Base-by-base conservation (phyloP, 1,140 invertebrate species). In the Dreissena rostriformis region DNA sequence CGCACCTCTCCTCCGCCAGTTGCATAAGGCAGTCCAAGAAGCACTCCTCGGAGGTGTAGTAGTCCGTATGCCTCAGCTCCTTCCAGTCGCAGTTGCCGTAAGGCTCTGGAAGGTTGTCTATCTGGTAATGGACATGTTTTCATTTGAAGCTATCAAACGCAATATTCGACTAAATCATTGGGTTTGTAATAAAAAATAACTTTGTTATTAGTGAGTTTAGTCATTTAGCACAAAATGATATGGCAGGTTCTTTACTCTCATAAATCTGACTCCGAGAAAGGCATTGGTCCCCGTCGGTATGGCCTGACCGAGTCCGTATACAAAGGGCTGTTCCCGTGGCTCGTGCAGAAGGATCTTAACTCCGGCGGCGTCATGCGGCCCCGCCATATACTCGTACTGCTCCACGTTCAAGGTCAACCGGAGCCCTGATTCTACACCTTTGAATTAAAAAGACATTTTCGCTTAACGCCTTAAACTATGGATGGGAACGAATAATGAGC, bases 301-400 rank as follows among this genome's bases (percentile, higher is more conserved):
- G 51, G 91, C 88, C 5, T 89, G 76, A 0, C 92, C 92, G 11
- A 92, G 80, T 49, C 92, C 91, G 17, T 84, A 81, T 7, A 93
- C 89, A 12, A 87, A 84, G 1, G 91, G 90, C 52, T 89, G 79
- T 70, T 93, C 90, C 66, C 86, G 75, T 10, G 85, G 29, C n/a
- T 88, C 87, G 78, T 91, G 89, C 12, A 92, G 70, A 14, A 92
- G 80, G 10, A 93, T 68, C 83, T 92, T 93, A 8, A 92, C 73
- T 0, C 92, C 92, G 0, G 90, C 89, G n/a, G 91, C 87, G 55
- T 84, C 86, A 29, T 92, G 86, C 1, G 91, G 91, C 11, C 90
- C 90, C 0, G 87, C 86, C 90, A 92, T 91, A 86, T 92, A 92
- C 71, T 93, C 92, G 65, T 92, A 93, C 76, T 92, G 91, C 80